These are phyloP conservation scores for Aplodontia rufa DNA, from an alignment of 2,113 vertebrate species.

Conservation along the genomic window DNA sequence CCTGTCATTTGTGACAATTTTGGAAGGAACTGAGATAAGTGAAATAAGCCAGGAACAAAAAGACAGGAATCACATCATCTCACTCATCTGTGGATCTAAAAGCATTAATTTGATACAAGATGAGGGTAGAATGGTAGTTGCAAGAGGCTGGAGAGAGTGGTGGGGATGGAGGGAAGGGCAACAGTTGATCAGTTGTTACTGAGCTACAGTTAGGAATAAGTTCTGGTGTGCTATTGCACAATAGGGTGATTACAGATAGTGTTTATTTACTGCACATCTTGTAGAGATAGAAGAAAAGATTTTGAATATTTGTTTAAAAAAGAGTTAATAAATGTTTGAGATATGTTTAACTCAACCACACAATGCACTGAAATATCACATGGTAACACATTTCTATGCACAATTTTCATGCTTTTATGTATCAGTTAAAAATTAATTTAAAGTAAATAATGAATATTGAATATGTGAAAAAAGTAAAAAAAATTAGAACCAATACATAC, in stretches of 20 bases:
- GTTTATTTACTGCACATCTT: not conserved
- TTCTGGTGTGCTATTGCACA: not conserved
- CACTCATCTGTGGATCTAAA: not conserved
- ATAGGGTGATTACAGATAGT: not conserved
- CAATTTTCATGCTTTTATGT: not conserved
- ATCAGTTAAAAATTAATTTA: not conserved
- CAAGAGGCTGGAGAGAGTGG: not conserved
- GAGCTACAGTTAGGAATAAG: not conserved
- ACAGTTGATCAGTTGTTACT: not conserved
- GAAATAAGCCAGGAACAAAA: not conserved
- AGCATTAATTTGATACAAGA: not conserved
- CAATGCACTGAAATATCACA: not conserved
- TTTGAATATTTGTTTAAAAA: not conserved
- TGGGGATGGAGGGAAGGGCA: accelerated
- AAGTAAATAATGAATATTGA: not conserved
- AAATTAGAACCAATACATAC: not conserved
- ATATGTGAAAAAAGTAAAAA: not conserved
- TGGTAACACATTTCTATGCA: not conserved
- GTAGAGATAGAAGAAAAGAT: not conserved
- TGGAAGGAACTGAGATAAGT: not conserved
- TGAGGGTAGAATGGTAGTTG: not conserved
- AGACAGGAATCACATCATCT: not conserved
- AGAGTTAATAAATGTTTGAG: not conserved
- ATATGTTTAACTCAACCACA: not conserved
- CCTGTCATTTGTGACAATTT: not conserved